Evolutionary conservation across 2,797 vertebrate genomes (phyloP), one percentile per base, ranked within the genome.

Genomic region (Ctenochaetus hawaiiensis): DNA sequence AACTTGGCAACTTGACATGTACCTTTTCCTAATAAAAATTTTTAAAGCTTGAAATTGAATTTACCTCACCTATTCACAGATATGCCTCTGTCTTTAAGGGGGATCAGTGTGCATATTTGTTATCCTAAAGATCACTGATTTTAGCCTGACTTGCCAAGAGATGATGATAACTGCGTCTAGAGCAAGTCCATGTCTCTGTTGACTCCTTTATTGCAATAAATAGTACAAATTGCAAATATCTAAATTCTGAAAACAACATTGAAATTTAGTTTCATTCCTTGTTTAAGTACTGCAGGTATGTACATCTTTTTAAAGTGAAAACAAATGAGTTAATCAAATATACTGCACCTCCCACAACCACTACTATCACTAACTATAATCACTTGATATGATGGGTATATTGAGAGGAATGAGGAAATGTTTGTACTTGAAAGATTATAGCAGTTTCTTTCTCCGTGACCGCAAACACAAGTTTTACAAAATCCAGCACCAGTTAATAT

Each of bases 121-220:
- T 53, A 37, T 23, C 18, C 30, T 37, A 6, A 43, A 48, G 41
- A 54, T 41, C 11, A 17, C 0, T 64, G 60, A 59, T 14, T 45
- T 34, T 8, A 60, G 39, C 61, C 37, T 62, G 43, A 22, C 23
- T 61, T 52, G 43, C 6, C 26, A 6, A 44, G 30, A 23, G 7
- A 69, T 17, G 1, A 39, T 23, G 37, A 44, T n/a, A 61, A 67
- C 41, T 59, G 22, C 59, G 51, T 53, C 66, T 48, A 41, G 37
- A 23, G n/a, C 14, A 34, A 14, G 12, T 69, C 6, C 16, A 4
- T 26, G 8, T 57, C 37, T 57, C 54, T 34, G 3, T 34, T 8
- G 23, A 4, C 2, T 17, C 10, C 9, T 10, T 30, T 34, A 5
- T 17, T 34, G 4, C 49, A 22, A 56, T 30, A 30, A 16, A 12